Evolutionary conservation across 2,797 vertebrate genomes (phyloP).

Genomic region (Scolopax rusticola): DNA sequence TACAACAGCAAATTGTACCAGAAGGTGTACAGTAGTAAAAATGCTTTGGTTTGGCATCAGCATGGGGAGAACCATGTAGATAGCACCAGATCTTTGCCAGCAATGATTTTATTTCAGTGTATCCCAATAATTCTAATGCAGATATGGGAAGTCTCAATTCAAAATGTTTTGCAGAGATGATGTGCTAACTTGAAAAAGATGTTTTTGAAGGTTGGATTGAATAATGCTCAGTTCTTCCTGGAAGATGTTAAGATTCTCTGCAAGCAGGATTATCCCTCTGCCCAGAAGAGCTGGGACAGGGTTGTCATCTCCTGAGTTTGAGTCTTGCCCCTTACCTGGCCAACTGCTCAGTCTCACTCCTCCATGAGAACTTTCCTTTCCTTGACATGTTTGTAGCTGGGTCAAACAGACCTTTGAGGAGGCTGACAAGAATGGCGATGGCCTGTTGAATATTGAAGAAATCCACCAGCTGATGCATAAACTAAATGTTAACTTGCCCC

Average conservation of each 20-base stretch:
- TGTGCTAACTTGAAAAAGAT: neutral
- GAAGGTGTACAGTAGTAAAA: neutral
- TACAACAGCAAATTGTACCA: neutral
- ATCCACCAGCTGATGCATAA: conserved; percentile 98
- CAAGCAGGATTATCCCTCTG: neutral
- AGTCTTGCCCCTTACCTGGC: neutral
- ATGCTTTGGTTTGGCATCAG: neutral
- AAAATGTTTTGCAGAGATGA: neutral
- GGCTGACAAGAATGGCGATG: conserved; percentile 97
- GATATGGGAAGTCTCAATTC: neutral
- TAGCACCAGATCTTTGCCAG: neutral
- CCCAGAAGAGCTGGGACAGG: neutral
- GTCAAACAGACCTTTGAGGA: conserved; percentile 98
- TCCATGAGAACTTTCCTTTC: conserved; percentile 43
- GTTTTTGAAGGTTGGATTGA: neutral
- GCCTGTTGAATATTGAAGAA: conserved; percentile 95
- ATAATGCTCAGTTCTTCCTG: neutral
- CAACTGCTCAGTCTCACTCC: neutral
- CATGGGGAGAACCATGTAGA: neutral
- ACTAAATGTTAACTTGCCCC: conserved; percentile 95
- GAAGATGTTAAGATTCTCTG: neutral
- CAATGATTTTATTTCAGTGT: neutral
- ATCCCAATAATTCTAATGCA: neutral
- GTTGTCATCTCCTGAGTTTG: neutral
- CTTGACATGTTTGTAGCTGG: conserved; percentile 89